These are phyloP conservation scores for Pipa parva DNA, from an alignment of 2,113 vertebrate genomes.

Conservation along the genomic window DNA sequence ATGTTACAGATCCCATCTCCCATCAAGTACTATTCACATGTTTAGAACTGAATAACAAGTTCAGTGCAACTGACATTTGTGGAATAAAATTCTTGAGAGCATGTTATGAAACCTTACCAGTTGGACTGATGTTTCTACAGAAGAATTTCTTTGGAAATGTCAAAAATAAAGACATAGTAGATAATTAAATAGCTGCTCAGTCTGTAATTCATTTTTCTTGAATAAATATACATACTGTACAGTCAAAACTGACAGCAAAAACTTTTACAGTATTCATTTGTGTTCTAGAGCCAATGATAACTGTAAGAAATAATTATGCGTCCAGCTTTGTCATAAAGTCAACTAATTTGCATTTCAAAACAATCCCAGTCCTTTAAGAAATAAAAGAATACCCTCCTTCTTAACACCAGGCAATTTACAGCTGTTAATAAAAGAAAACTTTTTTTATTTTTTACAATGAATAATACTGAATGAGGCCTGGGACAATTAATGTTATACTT, in stretches of 20 bases:
- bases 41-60: no score
- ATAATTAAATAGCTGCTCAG: conserved; percentile 25
- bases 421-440: conserved; percentile 52
- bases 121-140: neutral
- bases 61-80: no score
- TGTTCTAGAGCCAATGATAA: conserved; percentile 41
- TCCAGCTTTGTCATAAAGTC: conserved; percentile 4
- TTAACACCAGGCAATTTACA: conserved; percentile 51
- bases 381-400: no score
- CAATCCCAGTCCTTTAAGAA: conserved; percentile 29
- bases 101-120: no score
- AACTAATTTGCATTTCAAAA: conserved; percentile 39
- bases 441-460: conserved; percentile 48
- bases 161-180: conserved; percentile 29
- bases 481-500: conserved; percentile 49
- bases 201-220: conserved; percentile 27
- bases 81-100: no score
- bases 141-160: neutral
- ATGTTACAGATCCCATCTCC: no score
- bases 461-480: conserved; percentile 48
- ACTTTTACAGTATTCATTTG: conserved; percentile 40
- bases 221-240: conserved; percentile 46
- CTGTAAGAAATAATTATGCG: conserved; percentile 9
- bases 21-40: no score
- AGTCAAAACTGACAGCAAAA: conserved; percentile 16